Evolutionary conservation across 1,140 invertebrate genomes (phyloP), one percentile per base, ranked within the genome.

Genomic region (Drosophila azteca): DNA sequence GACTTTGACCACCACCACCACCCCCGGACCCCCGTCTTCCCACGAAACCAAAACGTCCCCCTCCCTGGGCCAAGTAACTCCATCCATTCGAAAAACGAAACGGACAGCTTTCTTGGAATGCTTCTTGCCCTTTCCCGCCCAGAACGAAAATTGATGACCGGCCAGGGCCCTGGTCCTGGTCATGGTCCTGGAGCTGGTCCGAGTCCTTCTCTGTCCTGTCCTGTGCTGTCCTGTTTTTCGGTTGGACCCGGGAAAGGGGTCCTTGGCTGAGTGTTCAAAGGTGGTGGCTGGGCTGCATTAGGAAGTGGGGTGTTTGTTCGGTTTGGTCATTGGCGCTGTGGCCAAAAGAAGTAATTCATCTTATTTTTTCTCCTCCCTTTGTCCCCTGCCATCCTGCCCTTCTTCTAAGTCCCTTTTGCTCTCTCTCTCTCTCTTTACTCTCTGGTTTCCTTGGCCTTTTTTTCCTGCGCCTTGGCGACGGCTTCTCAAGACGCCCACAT

Each of bases 281-380:
- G 43, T 48, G 44, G 31, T 11, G 29, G 29, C 7, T 31, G 11
- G 35, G 35, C 11, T 39, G 35, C 35, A 1, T 39, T 39, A 39
- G 35, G 35, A 39, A 39, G 35, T 46, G 46, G 57, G 58, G 44
- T 43, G 55, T 70, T 64, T 70, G 54, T 39, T 43, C 63, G 66
- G 79, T 71, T 72, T 89, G 83, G 83, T 88, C 83, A 88, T 88
- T 88, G 83, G 84, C 83, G 84, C 83, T 79, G 84, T 67, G 85
- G 84, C 83, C 83, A 89, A 89, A 88, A 88, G 84, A 88, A 88
- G 84, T 88, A 88, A 88, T 88, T 88, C 83, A 88, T 88, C 83
- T 88, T 88, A 88, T 88, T 88, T 87, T 85, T 82, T 83, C 48
- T 64, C 74, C 68, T 59, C 64, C 64, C 54, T 11, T 46, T 17